phyloP scores from a whole-genome alignment of 1,140 invertebrate genomes.

The Subanguina moxae region DNA sequence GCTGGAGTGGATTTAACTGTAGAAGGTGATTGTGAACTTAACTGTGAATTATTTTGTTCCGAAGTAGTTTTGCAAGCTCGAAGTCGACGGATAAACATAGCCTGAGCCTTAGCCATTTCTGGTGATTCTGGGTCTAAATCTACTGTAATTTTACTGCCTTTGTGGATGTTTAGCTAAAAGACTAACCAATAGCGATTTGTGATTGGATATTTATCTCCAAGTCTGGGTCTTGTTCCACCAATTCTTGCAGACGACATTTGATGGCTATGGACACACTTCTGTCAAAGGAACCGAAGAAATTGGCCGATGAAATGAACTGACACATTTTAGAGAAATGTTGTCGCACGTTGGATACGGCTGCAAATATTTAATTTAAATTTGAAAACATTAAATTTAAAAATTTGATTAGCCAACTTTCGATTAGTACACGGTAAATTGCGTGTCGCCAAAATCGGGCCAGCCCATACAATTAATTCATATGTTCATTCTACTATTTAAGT shows the following conservation, averaged over 20 bases:
- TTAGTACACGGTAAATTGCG: too few species aligned
- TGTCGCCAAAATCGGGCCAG: too few species aligned
- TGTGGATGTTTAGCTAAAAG: too few species aligned
- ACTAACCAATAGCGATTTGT: neutral
- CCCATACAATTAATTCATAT: too few species aligned
- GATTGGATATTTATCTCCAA: conserved; percentile 8
- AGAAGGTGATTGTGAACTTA: neutral
- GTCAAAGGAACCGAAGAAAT: conserved; percentile 7
- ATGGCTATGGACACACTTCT: conserved; percentile 14
- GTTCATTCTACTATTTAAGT: too few species aligned
- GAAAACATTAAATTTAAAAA: neutral
- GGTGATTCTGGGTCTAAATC: neutral
- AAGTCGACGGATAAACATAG: neutral
- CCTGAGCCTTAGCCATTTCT: neutral
- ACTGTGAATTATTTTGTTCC: neutral
- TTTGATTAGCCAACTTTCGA: too few species aligned
- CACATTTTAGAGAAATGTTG: conserved; percentile 28
- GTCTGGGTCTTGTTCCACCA: conserved; percentile 14
- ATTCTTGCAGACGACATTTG: conserved; percentile 15
- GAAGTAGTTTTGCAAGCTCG: neutral
- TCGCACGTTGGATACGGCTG: conserved; percentile 28
- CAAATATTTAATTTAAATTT: neutral
- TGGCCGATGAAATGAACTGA: conserved; percentile 5
- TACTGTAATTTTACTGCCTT: too few species aligned
- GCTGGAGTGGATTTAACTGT: too few species aligned